Conservation (phyloP, 1,140 invertebrate genomes). For the Dendroctonus valens region DNA sequence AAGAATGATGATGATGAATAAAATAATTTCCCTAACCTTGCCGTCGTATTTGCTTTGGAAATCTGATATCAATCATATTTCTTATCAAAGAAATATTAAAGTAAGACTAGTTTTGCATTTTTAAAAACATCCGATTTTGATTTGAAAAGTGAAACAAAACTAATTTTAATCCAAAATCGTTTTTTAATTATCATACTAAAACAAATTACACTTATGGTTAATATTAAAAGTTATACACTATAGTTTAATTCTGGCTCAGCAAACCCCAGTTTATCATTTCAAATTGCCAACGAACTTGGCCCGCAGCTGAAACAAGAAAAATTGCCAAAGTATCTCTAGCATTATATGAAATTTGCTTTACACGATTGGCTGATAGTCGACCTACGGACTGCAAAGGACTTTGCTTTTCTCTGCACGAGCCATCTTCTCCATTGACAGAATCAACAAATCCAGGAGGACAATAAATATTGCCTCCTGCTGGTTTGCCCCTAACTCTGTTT, state of each 20-base stretch:
- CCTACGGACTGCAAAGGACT: slow-evolving; percentile 12
- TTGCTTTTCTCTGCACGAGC: slow-evolving; percentile 14
- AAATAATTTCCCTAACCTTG: not conserved
- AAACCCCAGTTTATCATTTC: slow-evolving; percentile 3
- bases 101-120: not conserved
- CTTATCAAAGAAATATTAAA: not conserved
- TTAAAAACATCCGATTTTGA: not conserved
- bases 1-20: slow-evolving; percentile 1
- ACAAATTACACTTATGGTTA: too few species aligned
- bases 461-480: slow-evolving; percentile 11
- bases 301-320: slow-evolving; percentile 7
- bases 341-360: slow-evolving; percentile 5
- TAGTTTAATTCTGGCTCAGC: too few species aligned
- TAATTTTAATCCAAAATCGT: too few species aligned
- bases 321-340: slow-evolving; percentile 12
- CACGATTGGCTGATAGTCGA: slow-evolving; percentile 2
- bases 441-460: slow-evolving; percentile 17
- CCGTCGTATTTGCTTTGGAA: too few species aligned
- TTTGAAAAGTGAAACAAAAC: too few species aligned
- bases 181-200: too few species aligned
- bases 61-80: not conserved
- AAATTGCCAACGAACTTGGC: not conserved
- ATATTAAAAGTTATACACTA: too few species aligned
- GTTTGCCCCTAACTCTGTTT: not conserved
- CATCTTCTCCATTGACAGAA: slow-evolving; percentile 6